Base-by-base conservation (phyloP, 2,113 vertebrate genomes). In the Monarcha castaneiventris region DNA sequence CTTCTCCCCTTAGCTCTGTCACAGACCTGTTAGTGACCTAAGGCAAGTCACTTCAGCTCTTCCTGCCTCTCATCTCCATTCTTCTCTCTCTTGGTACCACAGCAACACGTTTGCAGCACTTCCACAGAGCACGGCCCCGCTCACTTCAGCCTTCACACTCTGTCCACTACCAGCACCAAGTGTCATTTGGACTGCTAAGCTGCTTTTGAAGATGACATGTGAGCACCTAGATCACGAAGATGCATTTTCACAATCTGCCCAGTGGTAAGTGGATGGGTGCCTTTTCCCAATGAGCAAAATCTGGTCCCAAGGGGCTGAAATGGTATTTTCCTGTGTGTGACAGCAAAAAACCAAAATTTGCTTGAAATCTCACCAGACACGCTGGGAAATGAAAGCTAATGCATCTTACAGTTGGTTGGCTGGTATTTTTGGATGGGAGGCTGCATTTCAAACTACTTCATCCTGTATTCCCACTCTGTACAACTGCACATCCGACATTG, bases 381-480 rank as follows among this genome's bases (percentile, higher is more conserved):
- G 32, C 35, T 30, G 64, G 66, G 55, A 96, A 74, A 71, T 85
- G 93, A 90, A 81, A 97, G 89, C 71, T 94, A 89, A 87, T 93
- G 80, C 67, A 78, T 83, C 93, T 94, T 80, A 55, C 64, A 87
- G 75, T 77, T 80, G 84, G 88, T 91, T 95, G 92, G 90, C 35
- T 78, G 97, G 62, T 95, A 94, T 93, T 96, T 96, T 93, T 91
- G 91, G 94, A 90, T 7, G 6, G 86, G 58, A 95, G 54, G 62
- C 75, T 95, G 79, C 68, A 52, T 94, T 93, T 92, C 92, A 72
- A 89, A 69, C 35, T 58, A 92, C 90, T 86, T 75, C 80, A 87
- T 81, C 76, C 85, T 83, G 9, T n/a, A 78, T 74, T 94, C 72
- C 48, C 64, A 67, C 77, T 79, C 87, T 54, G 49, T 72, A 67